These are phyloP conservation scores for Stylophora pistillata DNA, from an alignment of 64 coral and sea anemone species.

Conservation along the genomic window DNA sequence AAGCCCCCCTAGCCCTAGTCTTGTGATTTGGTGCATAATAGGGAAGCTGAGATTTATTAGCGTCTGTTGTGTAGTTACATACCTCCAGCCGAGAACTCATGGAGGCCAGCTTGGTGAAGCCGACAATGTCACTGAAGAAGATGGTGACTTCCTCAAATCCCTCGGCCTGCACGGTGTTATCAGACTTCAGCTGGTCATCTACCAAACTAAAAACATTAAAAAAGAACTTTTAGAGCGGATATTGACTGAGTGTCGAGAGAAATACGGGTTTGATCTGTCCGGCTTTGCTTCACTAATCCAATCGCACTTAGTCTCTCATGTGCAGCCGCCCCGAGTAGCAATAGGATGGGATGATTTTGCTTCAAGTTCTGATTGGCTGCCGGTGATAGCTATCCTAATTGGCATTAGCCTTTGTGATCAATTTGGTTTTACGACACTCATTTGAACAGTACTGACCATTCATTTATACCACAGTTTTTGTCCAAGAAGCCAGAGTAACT, in stretches of 20 bases:
- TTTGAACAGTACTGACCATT: too few relatives aligned
- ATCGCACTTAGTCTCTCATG: background rate
- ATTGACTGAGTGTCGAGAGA: background rate
- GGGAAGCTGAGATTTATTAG: background rate
- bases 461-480: too few relatives aligned
- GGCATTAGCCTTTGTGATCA: too few relatives aligned
- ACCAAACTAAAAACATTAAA: slow-evolving; percentile 43
- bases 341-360: too few relatives aligned
- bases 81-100: slow-evolving; percentile 58
- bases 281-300: background rate
- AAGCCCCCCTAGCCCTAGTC: too few relatives aligned
- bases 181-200: slow-evolving; percentile 42
- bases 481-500: too few relatives aligned
- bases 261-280: background rate
- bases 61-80: background rate
- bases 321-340: background rate
- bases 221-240: background rate
- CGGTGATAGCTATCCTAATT: too few relatives aligned
- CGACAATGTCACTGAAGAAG: slow-evolving; percentile 81
- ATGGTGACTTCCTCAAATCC: slow-evolving; percentile 77
- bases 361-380: too few relatives aligned
- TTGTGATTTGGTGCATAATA: background rate
- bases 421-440: too few relatives aligned
- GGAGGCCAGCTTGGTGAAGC: slow-evolving; percentile 70
- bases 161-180: slow-evolving; percentile 63